Evolutionary conservation across 2,113 vertebrate genomes (phyloP).

Genomic region (Indri indri): DNA sequence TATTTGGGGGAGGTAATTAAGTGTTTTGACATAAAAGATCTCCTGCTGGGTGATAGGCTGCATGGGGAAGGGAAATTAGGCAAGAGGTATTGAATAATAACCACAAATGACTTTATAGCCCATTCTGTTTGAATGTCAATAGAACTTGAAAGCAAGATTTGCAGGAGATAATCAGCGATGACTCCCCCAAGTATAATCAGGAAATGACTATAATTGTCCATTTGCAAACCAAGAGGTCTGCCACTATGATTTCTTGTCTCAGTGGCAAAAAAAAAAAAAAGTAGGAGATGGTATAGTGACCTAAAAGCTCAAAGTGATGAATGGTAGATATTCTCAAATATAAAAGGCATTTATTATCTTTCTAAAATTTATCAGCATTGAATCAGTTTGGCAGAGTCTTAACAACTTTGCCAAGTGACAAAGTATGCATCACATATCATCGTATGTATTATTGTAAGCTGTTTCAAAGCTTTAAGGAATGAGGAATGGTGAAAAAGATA

Average conservation of each 20-base stretch:
- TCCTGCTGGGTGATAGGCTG: constrained; percentile 61
- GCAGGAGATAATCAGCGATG: constrained; percentile 55
- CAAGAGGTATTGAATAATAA: constrained; percentile 66
- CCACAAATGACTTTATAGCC: constrained; percentile 68
- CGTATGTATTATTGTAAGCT: neutral
- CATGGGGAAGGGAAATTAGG: constrained; percentile 61
- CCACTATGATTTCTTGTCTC: constrained; percentile 46
- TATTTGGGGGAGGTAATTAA: constrained; percentile 57
- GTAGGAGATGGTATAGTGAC: neutral
- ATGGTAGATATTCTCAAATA: constrained; percentile 44
- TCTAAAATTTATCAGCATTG: constrained; percentile 15
- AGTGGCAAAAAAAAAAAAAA: neutral
- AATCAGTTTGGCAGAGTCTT: constrained; percentile 40
- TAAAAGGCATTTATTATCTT: constrained; percentile 48
- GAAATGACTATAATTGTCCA: constrained; percentile 63
- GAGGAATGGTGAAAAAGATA: neutral
- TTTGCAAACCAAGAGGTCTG: constrained; percentile 50
- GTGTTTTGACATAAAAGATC: constrained; percentile 59
- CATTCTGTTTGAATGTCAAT: constrained; percentile 67
- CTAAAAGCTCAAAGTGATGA: constrained; percentile 42
- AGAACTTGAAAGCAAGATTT: constrained; percentile 64
- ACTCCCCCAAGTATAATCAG: constrained; percentile 60
- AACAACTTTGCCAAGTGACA: constrained; percentile 14
- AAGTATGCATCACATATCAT: neutral
- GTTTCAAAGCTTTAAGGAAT: constrained; percentile 10